Evolutionary conservation across 2,888 invertebrate genomes (phyloP).

Genomic region (Epistrophe eligans): DNA sequence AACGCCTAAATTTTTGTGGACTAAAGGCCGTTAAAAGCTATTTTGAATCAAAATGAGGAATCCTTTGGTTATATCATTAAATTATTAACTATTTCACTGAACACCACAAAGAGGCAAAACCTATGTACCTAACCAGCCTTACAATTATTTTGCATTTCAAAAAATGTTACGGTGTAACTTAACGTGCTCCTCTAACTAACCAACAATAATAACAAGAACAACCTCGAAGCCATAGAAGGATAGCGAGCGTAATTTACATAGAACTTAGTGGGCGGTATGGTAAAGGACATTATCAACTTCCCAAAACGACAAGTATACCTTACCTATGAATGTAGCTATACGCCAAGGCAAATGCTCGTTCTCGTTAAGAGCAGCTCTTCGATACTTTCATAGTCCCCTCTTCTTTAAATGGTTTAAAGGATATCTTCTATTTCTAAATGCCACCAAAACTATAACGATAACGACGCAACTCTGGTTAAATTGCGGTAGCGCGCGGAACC

Average conservation of each 20-base stretch:
- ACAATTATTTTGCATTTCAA: background rate
- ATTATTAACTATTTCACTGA: conserved; percentile 47
- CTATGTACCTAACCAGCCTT: background rate
- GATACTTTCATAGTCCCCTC: background rate
- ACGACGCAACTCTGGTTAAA: conserved; percentile 64
- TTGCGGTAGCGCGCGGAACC: conserved; percentile 32
- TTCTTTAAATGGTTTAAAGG: conserved; percentile 46
- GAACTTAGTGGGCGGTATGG: conserved; percentile 17
- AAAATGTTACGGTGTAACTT: conserved; percentile 23
- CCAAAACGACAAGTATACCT: conserved; percentile 2
- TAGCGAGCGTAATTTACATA: conserved; percentile 54
- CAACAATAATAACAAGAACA: conserved; percentile 34
- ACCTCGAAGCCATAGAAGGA: conserved; percentile 24
- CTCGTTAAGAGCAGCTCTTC: background rate
- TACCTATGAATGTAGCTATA: no score
- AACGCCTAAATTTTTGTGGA: no score
- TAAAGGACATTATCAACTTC: conserved; percentile 27
- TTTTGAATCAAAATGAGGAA: no score
- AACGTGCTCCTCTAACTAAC: conserved; percentile 21
- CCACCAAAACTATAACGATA: conserved; percentile 55
- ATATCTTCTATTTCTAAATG: conserved; percentile 35
- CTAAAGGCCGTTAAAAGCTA: no score
- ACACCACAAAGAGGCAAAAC: conserved; percentile 22
- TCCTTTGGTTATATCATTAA: conserved; percentile 24
- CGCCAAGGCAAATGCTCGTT: conserved; percentile 9